Conservation (phyloP, 92 coral and sea anemone genomes). For the Pocillopora meandrina region DNA sequence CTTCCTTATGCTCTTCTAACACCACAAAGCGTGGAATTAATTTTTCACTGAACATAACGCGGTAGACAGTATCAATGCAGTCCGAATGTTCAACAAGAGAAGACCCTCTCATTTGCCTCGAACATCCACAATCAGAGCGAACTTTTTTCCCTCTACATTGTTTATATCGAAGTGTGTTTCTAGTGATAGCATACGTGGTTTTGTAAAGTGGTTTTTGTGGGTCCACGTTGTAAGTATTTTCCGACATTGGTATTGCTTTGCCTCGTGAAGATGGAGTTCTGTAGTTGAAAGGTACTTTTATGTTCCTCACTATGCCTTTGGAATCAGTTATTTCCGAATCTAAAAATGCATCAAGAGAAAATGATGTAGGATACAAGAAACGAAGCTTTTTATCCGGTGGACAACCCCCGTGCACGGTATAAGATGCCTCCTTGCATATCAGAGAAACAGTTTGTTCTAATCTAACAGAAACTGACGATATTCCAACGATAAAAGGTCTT, state of each 20-base stretch:
- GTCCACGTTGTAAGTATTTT: conserved; percentile 85
- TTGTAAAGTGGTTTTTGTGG: conserved; percentile 89
- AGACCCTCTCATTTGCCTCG: conserved; percentile 69
- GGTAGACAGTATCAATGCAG: conserved; percentile 83
- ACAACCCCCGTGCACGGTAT: conserved; percentile 85
- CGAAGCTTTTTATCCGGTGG: conserved; percentile 85
- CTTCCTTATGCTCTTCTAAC: conserved; percentile 61
- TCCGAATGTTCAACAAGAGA: conserved; percentile 82
- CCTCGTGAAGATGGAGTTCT: conserved; percentile 97
- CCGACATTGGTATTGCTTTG: conserved; percentile 89
- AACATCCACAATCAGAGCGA: conserved; percentile 88
- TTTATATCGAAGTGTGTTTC: conserved; percentile 82
- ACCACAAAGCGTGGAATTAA: conserved; percentile 76
- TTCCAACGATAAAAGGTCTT: conserved; percentile 79
- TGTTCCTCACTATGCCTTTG: conserved; percentile 71
- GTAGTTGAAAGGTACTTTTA: conserved; percentile 84
- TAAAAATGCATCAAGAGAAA: conserved; percentile 59
- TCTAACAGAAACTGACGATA: conserved; percentile 69
- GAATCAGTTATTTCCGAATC: conserved; percentile 59
- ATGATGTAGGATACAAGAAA: conserved; percentile 72
- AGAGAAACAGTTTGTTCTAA: conserved; percentile 72
- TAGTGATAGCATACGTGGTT: conserved; percentile 76
- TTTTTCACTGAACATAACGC: conserved; percentile 76
- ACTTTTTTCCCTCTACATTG: conserved; percentile 72
- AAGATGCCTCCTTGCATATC: conserved; percentile 70